Conservation (phyloP, 2,888 invertebrate species). For the Phaonia tiefii region DNA sequence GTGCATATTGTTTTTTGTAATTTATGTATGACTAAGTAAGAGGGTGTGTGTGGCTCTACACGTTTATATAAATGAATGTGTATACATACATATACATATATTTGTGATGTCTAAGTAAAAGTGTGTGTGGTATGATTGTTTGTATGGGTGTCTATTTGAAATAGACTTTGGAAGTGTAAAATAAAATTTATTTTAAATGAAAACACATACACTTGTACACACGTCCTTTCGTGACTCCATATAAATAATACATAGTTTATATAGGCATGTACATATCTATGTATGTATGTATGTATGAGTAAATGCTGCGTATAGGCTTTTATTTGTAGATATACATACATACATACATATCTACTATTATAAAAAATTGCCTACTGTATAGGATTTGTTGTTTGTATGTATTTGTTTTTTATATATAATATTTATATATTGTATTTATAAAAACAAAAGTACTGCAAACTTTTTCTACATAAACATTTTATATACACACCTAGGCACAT, state of each 20-base stretch:
- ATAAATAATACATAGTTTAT: constrained; percentile 34
- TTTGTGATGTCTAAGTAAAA: not conserved
- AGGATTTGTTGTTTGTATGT: constrained; percentile 14
- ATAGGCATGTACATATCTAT: not conserved
- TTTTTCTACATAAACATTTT: constrained; percentile 46
- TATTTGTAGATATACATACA: no score
- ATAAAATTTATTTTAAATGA: constrained; percentile 63
- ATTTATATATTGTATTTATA: constrained; percentile 57
- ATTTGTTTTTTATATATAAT: constrained; percentile 49
- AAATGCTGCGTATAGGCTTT: not conserved
- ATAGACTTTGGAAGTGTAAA: constrained; percentile 66
- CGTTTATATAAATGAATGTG: constrained; percentile 12
- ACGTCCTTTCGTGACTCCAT: not conserved
- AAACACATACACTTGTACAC: constrained; percentile 26
- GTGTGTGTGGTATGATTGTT: not conserved
- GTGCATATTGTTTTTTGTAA: constrained; percentile 13
- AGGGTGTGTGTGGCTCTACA: constrained; percentile 8
- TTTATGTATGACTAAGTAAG: constrained; percentile 18
- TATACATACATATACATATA: not conserved
- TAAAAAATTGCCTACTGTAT: no score
- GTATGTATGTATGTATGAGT: constrained; percentile 14
- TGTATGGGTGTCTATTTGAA: constrained; percentile 34
- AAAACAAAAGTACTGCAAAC: constrained; percentile 40
- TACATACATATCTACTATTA: no score
- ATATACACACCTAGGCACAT: not conserved